phyloP scores from a whole-genome alignment of 2,888 invertebrate species.

The Stenolophus ochropezus region DNA sequence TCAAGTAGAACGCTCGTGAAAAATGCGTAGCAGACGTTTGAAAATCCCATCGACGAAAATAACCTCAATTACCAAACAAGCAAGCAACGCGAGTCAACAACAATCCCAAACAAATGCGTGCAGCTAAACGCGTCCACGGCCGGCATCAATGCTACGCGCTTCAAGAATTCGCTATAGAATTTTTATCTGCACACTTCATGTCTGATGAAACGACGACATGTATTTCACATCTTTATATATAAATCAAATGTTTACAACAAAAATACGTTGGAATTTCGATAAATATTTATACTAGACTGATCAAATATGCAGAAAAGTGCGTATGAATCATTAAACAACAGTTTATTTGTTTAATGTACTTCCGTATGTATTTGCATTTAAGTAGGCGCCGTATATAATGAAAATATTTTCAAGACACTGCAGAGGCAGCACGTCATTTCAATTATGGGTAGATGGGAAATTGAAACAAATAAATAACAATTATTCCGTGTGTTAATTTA shows the following conservation, averaged over 20 bases:
- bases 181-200: not conserved
- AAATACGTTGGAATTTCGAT: not conserved
- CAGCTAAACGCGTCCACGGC: not conserved
- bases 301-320: not conserved
- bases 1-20: not conserved
- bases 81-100: slow-evolving; percentile 20
- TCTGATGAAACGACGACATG: not conserved
- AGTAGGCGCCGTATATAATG: not conserved
- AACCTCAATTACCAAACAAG: slow-evolving; percentile 8
- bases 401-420: not conserved
- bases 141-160: not conserved
- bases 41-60: slow-evolving; percentile 10
- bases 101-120: slow-evolving; percentile 19
- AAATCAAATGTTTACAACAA: not conserved
- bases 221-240: not conserved
- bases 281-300: not conserved
- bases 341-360: not conserved
- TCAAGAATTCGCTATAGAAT: not conserved
- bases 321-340: not conserved
- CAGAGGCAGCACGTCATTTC: no score
- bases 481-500: no score
- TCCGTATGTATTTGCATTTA: not conserved
- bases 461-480: no score
- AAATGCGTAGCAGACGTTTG: not conserved
- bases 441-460: not conserved